These are phyloP conservation scores for Rhinophrynus dorsalis DNA, from an alignment of 2,797 vertebrate genomes.

Conservation along the genomic window DNA sequence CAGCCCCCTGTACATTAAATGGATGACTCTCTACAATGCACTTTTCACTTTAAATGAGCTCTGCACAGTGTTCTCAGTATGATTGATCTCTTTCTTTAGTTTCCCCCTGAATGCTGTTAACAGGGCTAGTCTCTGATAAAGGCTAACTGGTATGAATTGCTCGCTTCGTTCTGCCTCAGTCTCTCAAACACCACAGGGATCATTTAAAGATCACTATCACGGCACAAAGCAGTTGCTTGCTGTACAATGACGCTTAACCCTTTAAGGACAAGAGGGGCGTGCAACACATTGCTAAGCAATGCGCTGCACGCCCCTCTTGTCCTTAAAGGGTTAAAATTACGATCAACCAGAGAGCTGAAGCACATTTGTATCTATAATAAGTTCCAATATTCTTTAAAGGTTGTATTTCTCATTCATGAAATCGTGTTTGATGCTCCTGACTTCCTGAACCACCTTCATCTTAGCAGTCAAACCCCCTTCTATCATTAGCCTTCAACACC, in stretches of 20 bases:
- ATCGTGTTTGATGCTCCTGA: neutral
- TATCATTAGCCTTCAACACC: neutral
- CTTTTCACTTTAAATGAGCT: slow-evolving; percentile 50
- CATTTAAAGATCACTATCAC: slow-evolving; percentile 45
- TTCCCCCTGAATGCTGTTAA: slow-evolving; percentile 47
- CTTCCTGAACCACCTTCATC: neutral
- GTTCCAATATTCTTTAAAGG: neutral
- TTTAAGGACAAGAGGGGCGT: too few relatives aligned
- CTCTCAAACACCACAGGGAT: slow-evolving; percentile 44
- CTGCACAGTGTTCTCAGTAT: slow-evolving; percentile 41
- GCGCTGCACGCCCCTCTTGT: neutral
- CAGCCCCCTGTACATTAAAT: slow-evolving; percentile 33
- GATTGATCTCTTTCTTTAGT: slow-evolving; percentile 50
- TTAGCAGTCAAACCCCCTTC: neutral
- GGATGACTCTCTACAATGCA: slow-evolving; percentile 48
- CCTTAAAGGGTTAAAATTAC: too few relatives aligned
- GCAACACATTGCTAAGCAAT: too few relatives aligned
- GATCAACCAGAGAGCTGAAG: neutral
- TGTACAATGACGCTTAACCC: slow-evolving; percentile 27
- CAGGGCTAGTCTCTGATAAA: slow-evolving; percentile 50
- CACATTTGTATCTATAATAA: slow-evolving; percentile 17
- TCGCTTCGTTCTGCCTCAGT: slow-evolving; percentile 32
- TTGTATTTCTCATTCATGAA: slow-evolving; percentile 14
- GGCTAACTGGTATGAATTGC: slow-evolving; percentile 50
- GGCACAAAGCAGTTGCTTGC: slow-evolving; percentile 34